phyloP scores from a whole-genome alignment of 2,797 vertebrate genomes.

The Novumbra hubbsi region DNA sequence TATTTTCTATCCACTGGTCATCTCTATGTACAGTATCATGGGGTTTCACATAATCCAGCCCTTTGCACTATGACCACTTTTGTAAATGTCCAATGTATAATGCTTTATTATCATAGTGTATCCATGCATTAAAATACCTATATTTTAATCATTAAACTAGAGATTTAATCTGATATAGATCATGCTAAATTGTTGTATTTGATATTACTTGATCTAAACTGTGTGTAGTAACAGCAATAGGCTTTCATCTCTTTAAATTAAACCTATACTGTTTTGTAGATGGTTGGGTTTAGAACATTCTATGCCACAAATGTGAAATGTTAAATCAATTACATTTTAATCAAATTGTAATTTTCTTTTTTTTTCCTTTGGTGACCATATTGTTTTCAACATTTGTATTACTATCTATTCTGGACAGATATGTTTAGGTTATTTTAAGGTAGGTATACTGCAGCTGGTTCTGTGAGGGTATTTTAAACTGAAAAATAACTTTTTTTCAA shows the following conservation, averaged over 20 bases:
- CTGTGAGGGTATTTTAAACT: conserved; percentile 61
- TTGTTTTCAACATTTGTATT: conserved; percentile 37
- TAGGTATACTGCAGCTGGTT: conserved; percentile 64
- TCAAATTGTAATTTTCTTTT: conserved; percentile 9
- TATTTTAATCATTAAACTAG: background rate
- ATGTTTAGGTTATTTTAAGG: conserved; percentile 24
- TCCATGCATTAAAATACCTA: conserved; percentile 8
- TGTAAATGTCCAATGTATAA: conserved; percentile 30
- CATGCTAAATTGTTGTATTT: background rate
- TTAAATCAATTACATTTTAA: conserved; percentile 11
- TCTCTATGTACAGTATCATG: conserved; percentile 52
- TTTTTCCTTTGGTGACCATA: conserved; percentile 19
- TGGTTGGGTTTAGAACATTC: conserved; percentile 30
- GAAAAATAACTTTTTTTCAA: conserved; percentile 30
- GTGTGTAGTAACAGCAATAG: background rate
- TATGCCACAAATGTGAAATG: conserved; percentile 53
- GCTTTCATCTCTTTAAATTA: background rate
- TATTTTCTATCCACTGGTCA: conserved; percentile 54
- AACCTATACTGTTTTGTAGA: conserved; percentile 15
- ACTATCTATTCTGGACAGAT: conserved; percentile 22
- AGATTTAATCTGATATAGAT: conserved; percentile 42
- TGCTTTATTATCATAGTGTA: conserved; percentile 18
- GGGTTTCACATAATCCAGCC: conserved; percentile 23
- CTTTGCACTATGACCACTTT: conserved; percentile 36
- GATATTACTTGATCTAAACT: background rate